Conservation (phyloP, 2,888 invertebrate genomes). For the Catotricha subobsoleta region DNA sequence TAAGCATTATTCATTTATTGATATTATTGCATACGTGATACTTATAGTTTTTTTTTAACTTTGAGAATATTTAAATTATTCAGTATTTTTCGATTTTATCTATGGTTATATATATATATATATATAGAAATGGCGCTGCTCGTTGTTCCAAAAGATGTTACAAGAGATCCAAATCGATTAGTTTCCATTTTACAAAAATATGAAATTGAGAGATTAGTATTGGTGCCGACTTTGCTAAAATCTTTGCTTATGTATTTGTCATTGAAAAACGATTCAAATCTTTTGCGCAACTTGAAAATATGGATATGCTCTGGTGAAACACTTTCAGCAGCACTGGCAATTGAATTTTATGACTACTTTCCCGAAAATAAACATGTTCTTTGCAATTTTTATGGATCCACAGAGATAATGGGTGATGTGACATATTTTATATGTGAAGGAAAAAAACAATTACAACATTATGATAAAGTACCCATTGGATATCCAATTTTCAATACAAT, state of each 20-base stretch:
- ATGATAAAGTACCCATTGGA: slow-evolving; percentile 65
- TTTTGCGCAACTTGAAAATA: slow-evolving; percentile 42
- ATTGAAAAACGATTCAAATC: slow-evolving; percentile 36
- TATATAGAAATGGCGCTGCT: slow-evolving; percentile 38
- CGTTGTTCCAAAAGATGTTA: slow-evolving; percentile 52
- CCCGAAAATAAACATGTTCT: slow-evolving; percentile 43
- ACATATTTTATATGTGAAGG: slow-evolving; percentile 54
- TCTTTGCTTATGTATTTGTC: slow-evolving; percentile 59
- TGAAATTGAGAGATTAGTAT: slow-evolving; percentile 58
- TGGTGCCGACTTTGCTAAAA: slow-evolving; percentile 68
- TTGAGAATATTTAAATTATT: too few relatives aligned
- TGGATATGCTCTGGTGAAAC: slow-evolving; percentile 85
- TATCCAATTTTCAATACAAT: slow-evolving; percentile 61
- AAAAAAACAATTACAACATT: slow-evolving; percentile 38
- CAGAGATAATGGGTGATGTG: slow-evolving; percentile 83
- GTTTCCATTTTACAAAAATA: slow-evolving; percentile 49
- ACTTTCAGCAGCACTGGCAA: slow-evolving; percentile 47
- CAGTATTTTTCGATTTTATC: neutral
- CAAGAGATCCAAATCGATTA: slow-evolving; percentile 60
- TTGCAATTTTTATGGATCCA: slow-evolving; percentile 82
- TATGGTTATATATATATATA: neutral
- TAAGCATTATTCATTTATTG: too few relatives aligned
- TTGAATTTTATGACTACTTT: slow-evolving; percentile 60
- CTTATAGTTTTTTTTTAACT: too few relatives aligned
- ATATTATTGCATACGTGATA: too few relatives aligned